Percentiles rank a stretch among this genome's conserved stretches.
phyloP scores from a whole-genome alignment of 2,888 invertebrate species.

The Fissipunctia ypsillon region DNA sequence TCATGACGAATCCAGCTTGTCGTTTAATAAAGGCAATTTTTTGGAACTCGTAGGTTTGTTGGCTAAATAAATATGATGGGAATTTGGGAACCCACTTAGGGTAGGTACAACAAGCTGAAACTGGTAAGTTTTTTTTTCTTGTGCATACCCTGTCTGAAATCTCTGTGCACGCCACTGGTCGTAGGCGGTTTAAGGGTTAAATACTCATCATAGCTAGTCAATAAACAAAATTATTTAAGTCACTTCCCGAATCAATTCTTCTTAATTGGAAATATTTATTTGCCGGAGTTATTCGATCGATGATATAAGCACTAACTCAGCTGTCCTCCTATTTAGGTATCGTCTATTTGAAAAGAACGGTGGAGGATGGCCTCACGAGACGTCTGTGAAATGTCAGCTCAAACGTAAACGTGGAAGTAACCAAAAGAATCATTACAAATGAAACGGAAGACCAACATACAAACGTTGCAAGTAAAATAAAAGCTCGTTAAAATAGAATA shows the following conservation, averaged over 20 bases:
- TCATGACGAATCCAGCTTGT: no score
- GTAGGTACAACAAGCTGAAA: no score
- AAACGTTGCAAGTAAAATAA: slow-evolving; percentile 8
- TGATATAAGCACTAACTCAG: not conserved
- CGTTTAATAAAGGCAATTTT: no score
- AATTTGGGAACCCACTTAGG: no score
- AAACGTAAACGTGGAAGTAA: not conserved
- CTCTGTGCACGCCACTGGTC: no score
- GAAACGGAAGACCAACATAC: not conserved
- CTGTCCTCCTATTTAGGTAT: not conserved
- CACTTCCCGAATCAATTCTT: not conserved
- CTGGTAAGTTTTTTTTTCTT: no score
- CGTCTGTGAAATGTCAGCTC: not conserved
- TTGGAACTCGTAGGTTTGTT: no score
- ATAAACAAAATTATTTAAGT: not conserved
- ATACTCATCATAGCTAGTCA: not conserved
- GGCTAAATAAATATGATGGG: no score
- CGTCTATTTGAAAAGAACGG: not conserved
- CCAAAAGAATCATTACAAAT: not conserved
- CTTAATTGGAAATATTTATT: not conserved
- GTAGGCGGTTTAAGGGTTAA: no score
- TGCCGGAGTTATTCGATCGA: not conserved
- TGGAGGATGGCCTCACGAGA: not conserved
- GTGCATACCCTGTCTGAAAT: no score
- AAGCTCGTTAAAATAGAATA: slow-evolving; percentile 27